phyloP scores from a whole-genome alignment of 2,888 invertebrate genomes.

The Apotomis turbidana region DNA sequence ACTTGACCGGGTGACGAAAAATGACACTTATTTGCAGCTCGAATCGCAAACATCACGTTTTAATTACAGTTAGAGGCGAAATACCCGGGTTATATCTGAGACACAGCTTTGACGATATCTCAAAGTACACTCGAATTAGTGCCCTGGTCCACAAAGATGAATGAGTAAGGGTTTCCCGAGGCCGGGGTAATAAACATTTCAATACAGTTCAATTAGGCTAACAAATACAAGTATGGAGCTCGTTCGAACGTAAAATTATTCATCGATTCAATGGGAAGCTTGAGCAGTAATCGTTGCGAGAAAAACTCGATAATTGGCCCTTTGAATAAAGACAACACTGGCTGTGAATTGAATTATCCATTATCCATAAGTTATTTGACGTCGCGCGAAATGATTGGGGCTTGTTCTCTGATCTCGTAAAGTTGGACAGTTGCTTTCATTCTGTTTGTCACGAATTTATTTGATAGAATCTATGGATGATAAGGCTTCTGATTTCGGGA shows the following conservation, averaged over 20 bases:
- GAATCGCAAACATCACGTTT: too few relatives aligned
- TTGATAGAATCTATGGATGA: neutral
- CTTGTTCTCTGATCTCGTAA: conserved; percentile 3
- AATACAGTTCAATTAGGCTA: conserved; percentile 47
- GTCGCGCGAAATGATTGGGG: conserved; percentile 21
- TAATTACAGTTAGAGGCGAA: too few relatives aligned
- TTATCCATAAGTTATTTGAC: conserved; percentile 36
- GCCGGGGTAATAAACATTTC: conserved; percentile 41
- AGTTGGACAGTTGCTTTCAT: conserved; percentile 32
- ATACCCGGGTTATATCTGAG: too few relatives aligned
- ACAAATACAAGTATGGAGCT: conserved; percentile 42
- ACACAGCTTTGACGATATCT: too few relatives aligned
- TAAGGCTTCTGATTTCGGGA: neutral
- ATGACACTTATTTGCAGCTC: too few relatives aligned
- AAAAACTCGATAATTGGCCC: conserved; percentile 69
- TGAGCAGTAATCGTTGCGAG: conserved; percentile 50
- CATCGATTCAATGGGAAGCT: conserved; percentile 63
- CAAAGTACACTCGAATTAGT: too few relatives aligned
- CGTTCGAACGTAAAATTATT: conserved; percentile 69
- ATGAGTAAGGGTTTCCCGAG: conserved; percentile 40
- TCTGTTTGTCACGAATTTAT: conserved; percentile 15
- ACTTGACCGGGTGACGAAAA: too few relatives aligned
- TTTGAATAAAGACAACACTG: conserved; percentile 58
- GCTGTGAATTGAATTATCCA: conserved; percentile 54
- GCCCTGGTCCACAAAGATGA: conserved; percentile 33